phyloP scores from a whole-genome alignment of 1,140 invertebrate species.

The Mylabris phalerata region DNA sequence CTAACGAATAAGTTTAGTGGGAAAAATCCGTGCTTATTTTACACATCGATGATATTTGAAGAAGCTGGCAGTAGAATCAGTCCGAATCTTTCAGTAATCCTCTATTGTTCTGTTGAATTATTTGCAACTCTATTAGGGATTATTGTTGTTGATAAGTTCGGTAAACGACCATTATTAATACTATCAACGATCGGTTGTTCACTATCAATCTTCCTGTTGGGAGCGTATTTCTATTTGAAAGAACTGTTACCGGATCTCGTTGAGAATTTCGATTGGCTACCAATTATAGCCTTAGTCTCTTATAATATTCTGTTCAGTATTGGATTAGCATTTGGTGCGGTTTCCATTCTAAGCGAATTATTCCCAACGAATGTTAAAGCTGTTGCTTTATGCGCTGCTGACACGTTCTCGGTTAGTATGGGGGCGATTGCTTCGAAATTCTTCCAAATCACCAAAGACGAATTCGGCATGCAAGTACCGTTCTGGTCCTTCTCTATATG shows the following conservation, averaged over 20 bases:
- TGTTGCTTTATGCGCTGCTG: constrained; percentile 59
- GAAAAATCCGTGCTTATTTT: constrained; percentile 58
- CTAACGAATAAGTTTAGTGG: constrained; percentile 61
- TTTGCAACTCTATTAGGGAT: constrained; percentile 66
- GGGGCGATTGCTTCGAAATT: constrained; percentile 69
- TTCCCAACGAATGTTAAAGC: constrained; percentile 64
- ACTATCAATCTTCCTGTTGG: constrained; percentile 48
- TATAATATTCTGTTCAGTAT: constrained; percentile 65
- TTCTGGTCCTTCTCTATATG: constrained; percentile 67
- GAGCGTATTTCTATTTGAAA: constrained; percentile 53
- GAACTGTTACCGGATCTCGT: constrained; percentile 31
- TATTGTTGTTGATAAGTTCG: constrained; percentile 62
- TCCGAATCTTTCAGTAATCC: constrained; percentile 43
- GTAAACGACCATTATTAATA: constrained; percentile 61
- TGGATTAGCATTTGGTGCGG: constrained; percentile 63
- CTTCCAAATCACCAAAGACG: constrained; percentile 56
- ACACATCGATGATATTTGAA: constrained; percentile 52
- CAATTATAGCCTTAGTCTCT: constrained; percentile 56
- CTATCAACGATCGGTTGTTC: constrained; percentile 52
- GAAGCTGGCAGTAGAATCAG: constrained; percentile 42
- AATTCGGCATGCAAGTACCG: constrained; percentile 55
- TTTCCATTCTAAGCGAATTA: constrained; percentile 64
- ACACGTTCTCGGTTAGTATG: constrained; percentile 61
- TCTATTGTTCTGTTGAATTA: constrained; percentile 55
- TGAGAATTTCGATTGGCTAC: constrained; percentile 28